phyloP scores from a whole-genome alignment of 2,888 invertebrate genomes.

The Pocota personata region DNA sequence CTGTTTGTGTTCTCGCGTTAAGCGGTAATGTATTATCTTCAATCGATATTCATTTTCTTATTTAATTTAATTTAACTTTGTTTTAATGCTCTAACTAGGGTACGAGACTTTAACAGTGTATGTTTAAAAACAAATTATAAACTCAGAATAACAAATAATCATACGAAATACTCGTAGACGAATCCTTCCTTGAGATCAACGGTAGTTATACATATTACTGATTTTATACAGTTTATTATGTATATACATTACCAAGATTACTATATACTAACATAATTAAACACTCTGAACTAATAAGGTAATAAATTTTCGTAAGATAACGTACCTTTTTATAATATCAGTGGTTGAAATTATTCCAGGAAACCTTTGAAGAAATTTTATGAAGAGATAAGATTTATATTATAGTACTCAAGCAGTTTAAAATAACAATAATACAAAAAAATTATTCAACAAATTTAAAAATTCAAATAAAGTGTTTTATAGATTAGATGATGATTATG shows the following conservation, averaged over 20 bases:
- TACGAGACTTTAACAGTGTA: no score
- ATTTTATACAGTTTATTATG: background rate
- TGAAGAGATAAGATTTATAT: constrained; percentile 81
- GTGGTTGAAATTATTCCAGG: constrained; percentile 83
- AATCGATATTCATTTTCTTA: no score
- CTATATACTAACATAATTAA: background rate
- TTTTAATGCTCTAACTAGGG: no score
- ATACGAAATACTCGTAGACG: no score
- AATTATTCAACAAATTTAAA: constrained; percentile 76
- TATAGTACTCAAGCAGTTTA: constrained; percentile 79
- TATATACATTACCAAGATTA: background rate
- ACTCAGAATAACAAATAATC: no score
- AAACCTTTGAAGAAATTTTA: constrained; percentile 81
- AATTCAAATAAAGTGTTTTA: constrained; percentile 73
- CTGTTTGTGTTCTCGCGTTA: no score
- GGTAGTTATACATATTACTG: background rate
- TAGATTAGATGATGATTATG: constrained; percentile 83
- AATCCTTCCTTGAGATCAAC: no score
- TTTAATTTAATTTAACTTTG: no score
- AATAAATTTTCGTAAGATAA: constrained; percentile 50
- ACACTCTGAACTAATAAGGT: constrained; percentile 1
- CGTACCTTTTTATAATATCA: constrained; percentile 79
- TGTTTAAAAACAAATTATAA: no score
- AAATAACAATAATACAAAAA: constrained; percentile 51
- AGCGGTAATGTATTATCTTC: no score